phyloP scores from a whole-genome alignment of 2,113 vertebrate species.

The Chitala chitala region DNA sequence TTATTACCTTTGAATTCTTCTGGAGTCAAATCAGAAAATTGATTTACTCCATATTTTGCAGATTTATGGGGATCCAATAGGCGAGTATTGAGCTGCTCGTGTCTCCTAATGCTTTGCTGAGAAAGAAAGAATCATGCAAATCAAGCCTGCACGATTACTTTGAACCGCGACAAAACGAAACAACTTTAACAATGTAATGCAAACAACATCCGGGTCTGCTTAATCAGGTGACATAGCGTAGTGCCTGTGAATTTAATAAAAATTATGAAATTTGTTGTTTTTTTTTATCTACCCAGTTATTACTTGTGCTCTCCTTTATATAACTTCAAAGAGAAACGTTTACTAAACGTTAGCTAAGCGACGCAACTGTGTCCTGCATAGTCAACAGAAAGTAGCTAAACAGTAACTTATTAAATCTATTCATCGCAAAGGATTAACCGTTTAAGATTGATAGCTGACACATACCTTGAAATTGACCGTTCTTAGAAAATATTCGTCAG shows the following conservation, averaged over 20 bases:
- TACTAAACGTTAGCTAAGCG: no score
- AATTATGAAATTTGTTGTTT: no score
- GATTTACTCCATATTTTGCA: slow-evolving; percentile 80
- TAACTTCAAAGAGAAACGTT: no score
- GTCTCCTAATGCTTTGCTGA: slow-evolving; percentile 69
- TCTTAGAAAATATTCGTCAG: slow-evolving; percentile 29
- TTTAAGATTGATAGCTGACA: background rate
- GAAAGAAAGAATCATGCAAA: slow-evolving; percentile 24
- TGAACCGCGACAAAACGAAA: background rate
- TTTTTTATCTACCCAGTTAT: no score
- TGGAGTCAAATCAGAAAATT: slow-evolving; percentile 79
- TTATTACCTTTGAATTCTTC: slow-evolving; percentile 79
- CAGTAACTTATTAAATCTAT: background rate
- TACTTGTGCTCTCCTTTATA: background rate
- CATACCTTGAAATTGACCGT: slow-evolving; percentile 39
- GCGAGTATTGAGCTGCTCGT: slow-evolving; percentile 66
- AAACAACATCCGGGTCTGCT: no score
- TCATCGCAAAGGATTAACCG: no score
- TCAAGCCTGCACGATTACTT: background rate
- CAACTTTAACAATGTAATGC: no score
- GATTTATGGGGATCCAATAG: slow-evolving; percentile 48
- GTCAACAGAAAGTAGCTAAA: no score
- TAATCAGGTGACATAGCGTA: no score
- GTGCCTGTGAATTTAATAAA: background rate
- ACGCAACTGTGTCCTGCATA: no score